Base-by-base conservation (phyloP, 2,888 invertebrate genomes). In the Heteropelma amictum region DNA sequence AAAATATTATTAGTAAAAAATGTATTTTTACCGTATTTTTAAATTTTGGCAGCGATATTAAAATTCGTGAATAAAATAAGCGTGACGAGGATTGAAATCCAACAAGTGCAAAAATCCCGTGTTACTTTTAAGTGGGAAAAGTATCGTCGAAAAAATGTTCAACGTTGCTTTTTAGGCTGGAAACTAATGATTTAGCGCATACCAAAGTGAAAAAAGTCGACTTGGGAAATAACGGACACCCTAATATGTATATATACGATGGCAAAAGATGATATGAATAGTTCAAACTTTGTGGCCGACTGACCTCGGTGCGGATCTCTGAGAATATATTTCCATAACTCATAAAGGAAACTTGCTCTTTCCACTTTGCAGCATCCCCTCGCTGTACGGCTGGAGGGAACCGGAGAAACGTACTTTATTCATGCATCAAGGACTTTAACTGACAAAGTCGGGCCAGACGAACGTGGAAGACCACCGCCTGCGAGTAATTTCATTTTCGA, bases 271-370 rank as follows among this genome's bases (percentile, higher is more conserved):
- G 40, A 60, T 53, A 42, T 42, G 72, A 72, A 72, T 72, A 72
- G 72, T 72, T 67, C 21, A 72, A 51, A 65, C 56, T 58, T 60
- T 30, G 65, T 65, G 65, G 72, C 65, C 65, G 67, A 72, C 72
- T 67, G 65, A 72, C 72, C 72, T 60, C 65, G 51, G 53, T 64
- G 45, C 51, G 58, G 33, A 65, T 67, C 65, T 33, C 14, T 33
- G 71, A 64, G 72, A 72, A 72, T 72, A 72, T 53, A 72, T 72
- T 72, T 72, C 72, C 72, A 72, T 72, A 72, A 72, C 65, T 72
- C 72, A 67, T 53, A 19, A 26, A 17, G 53, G n/a, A n/a, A 53
- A 53, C 51, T 49, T 56, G 47, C 53, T 61, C 54, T 58, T 58
- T 45, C 56, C 60, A 28, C 30, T 28, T 45, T 4, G 21, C 26